phyloP scores from a whole-genome alignment of 2,113 vertebrate species.

The Trochalopteron elliotii region DNA sequence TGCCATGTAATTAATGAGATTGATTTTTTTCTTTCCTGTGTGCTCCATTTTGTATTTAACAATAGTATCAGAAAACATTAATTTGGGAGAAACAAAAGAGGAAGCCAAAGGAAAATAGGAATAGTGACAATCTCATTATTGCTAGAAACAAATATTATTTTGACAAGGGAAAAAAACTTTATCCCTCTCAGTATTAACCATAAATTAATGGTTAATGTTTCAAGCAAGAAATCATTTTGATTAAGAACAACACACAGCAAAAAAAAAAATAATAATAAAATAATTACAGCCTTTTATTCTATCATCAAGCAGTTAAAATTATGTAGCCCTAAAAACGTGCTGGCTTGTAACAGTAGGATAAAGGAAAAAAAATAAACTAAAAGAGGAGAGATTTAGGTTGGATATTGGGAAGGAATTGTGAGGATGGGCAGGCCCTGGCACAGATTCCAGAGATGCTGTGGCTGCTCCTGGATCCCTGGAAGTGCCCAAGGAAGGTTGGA shows the following conservation, averaged over 20 bases:
- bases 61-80: conserved; percentile 9
- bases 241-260: neutral
- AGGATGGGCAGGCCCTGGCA: neutral
- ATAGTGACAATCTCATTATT: conserved; percentile 39
- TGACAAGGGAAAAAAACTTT: neutral
- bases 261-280: neutral
- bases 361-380: neutral
- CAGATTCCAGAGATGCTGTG: neutral
- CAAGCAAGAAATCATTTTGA: conserved; percentile 19
- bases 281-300: neutral
- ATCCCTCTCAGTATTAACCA: neutral
- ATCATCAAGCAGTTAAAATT: neutral
- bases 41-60: neutral
- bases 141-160: conserved; percentile 11
- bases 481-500: neutral
- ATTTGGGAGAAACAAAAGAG: conserved; percentile 3
- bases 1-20: neutral
- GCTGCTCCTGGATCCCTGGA: neutral
- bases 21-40: neutral
- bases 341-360: neutral
- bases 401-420: rapidly evolving
- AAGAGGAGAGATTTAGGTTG: neutral
- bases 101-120: neutral
- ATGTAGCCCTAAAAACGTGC: neutral
- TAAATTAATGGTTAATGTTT: conserved; percentile 22